Evolutionary conservation across 2,888 invertebrate genomes (phyloP).

Genomic region (Anodontia alba): DNA sequence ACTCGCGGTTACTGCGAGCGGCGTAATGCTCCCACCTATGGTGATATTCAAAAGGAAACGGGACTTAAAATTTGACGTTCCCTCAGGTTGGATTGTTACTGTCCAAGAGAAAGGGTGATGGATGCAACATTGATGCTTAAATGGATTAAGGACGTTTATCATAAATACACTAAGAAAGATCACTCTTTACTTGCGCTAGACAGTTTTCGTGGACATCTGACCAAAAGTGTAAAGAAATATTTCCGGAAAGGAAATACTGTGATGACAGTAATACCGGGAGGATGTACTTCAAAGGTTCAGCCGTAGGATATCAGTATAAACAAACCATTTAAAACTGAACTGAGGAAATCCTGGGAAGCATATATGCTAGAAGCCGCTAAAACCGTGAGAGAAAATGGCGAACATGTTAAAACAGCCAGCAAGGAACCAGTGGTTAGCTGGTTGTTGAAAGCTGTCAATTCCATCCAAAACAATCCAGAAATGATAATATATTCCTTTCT

Average conservation of each 20-base stretch:
- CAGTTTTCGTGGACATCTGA: slow-evolving; percentile 34
- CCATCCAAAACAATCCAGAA: too few relatives aligned
- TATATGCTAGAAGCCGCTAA: not conserved
- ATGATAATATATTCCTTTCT: slow-evolving; percentile 8
- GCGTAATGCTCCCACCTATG: slow-evolving; percentile 20
- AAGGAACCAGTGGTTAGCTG: not conserved
- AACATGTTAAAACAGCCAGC: slow-evolving; percentile 9
- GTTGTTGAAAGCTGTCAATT: not conserved
- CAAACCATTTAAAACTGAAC: slow-evolving; percentile 38
- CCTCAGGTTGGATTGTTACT: slow-evolving; percentile 14
- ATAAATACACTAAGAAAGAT: slow-evolving; percentile 14
- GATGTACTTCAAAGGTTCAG: slow-evolving; percentile 42
- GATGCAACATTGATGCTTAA: not conserved
- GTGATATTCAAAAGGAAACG: slow-evolving; percentile 20
- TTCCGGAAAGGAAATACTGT: slow-evolving; percentile 12
- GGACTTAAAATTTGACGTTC: not conserved
- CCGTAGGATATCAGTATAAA: slow-evolving; percentile 29
- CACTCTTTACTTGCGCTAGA: slow-evolving; percentile 30
- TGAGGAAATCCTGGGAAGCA: not conserved
- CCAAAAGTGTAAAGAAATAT: slow-evolving; percentile 19
- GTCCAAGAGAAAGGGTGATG: slow-evolving; percentile 22
- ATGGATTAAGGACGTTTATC: slow-evolving; percentile 14
- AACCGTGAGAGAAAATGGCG: not conserved
- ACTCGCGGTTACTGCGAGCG: not conserved
- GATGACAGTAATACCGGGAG: slow-evolving; percentile 20